phyloP scores from a whole-genome alignment of 2,888 invertebrate genomes.

The Amphipoea oculea region DNA sequence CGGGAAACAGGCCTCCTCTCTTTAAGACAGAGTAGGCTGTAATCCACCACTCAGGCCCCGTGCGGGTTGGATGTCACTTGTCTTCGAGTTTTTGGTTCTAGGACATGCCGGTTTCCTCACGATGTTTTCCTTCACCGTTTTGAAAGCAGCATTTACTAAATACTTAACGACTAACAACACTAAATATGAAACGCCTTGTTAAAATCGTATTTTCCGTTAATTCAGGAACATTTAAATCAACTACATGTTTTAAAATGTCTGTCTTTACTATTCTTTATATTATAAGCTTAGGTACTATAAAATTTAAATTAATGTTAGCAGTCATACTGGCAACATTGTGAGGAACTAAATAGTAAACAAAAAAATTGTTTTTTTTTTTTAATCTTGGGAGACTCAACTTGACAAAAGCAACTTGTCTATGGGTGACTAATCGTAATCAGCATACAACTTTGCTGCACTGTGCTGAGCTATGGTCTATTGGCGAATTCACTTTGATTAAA shows the following conservation, averaged over 20 bases:
- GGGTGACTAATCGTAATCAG: not conserved
- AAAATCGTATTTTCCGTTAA: not conserved
- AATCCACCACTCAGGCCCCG: no score
- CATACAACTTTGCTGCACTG: not conserved
- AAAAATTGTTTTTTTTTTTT: not conserved
- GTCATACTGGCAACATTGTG: conserved; percentile 55
- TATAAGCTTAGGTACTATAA: conserved; percentile 15
- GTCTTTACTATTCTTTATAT: conserved; percentile 2
- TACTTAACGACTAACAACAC: not conserved
- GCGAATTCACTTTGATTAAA: not conserved
- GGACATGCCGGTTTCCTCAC: no score
- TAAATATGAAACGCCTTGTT: conserved; percentile 20
- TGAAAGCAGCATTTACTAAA: not conserved
- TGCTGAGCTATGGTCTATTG: not conserved
- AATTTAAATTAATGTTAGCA: conserved; percentile 42
- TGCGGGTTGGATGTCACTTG: not conserved
- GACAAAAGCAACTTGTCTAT: not conserved
- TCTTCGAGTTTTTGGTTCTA: no score
- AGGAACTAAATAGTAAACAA: conserved; percentile 40
- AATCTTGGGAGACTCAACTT: not conserved
- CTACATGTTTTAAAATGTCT: not conserved
- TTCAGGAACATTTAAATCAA: not conserved
- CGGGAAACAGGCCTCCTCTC: no score
- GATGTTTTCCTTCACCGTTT: not conserved
- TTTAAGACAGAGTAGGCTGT: no score